Evolutionary conservation across 1,140 invertebrate species (phyloP).

Genomic region (Globodera ellingtonae): DNA sequence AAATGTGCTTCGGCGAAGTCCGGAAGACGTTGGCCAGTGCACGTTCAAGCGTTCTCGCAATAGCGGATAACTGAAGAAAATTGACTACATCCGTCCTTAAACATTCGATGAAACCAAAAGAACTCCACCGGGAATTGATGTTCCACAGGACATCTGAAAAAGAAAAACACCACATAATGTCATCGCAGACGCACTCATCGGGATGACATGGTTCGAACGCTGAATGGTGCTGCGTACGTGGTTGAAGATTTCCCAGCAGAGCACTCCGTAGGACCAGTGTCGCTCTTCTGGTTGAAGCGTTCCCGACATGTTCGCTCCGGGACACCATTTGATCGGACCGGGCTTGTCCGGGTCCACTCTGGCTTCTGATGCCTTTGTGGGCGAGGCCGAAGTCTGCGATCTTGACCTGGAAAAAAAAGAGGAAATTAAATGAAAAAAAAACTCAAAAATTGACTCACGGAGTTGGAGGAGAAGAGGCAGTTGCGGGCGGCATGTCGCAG

Average conservation of each 20-base stretch:
- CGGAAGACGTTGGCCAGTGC: too few species aligned
- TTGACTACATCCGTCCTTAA: too few species aligned
- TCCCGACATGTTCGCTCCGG: neutral
- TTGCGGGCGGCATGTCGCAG: conserved; percentile 2
- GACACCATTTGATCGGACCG: neutral
- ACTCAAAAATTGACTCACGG: conserved; percentile 1
- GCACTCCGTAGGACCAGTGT: conserved; percentile 32
- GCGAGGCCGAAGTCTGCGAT: conserved; percentile 42
- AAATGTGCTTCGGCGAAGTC: too few species aligned
- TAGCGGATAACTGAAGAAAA: too few species aligned
- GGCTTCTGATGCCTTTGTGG: too few species aligned
- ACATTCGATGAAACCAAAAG: too few species aligned
- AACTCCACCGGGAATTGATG: too few species aligned
- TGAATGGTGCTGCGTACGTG: neutral
- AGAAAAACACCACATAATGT: too few species aligned
- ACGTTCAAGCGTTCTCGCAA: too few species aligned
- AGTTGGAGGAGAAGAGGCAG: conserved; percentile 21
- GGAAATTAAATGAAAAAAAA: neutral
- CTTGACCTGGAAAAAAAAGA: neutral
- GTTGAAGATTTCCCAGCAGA: conserved; percentile 32
- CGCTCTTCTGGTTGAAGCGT: conserved; percentile 41
- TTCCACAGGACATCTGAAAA: too few species aligned
- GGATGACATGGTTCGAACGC: too few species aligned
- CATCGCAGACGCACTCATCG: too few species aligned
- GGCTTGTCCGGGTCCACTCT: neutral